These are phyloP conservation scores for Falco berigora DNA, from an alignment of 2,797 vertebrate genomes.

Conservation along the genomic window DNA sequence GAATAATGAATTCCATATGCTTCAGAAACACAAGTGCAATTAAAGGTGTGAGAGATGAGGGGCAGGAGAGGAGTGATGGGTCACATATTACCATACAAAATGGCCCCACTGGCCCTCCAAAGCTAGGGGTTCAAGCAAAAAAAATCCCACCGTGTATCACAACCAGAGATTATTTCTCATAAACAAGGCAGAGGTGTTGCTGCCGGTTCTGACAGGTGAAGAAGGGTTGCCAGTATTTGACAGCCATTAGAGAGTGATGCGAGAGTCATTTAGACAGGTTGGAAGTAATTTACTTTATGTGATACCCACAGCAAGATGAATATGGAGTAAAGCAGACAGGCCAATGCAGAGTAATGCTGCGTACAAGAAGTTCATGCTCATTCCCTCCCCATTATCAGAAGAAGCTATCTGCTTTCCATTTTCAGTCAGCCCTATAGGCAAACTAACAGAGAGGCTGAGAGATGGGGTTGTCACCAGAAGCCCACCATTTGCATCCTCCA, in stretches of 20 bases:
- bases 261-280: background rate
- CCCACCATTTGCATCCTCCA: background rate
- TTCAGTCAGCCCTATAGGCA: background rate
- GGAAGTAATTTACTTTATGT: background rate
- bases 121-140: background rate
- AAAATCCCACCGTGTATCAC: background rate
- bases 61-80: background rate
- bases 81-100: background rate
- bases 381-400: background rate
- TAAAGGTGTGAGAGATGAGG: constrained; percentile 60
- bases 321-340: background rate
- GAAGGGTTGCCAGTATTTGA: background rate
- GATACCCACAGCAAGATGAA: background rate
- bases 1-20: constrained; percentile 72
- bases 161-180: background rate
- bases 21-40: constrained; percentile 63
- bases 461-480: background rate
- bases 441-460: background rate
- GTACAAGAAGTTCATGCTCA: background rate
- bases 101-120: background rate
- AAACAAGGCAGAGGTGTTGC: background rate
- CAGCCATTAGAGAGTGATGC: background rate
- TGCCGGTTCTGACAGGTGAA: background rate
- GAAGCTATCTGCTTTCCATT: background rate
- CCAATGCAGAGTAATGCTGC: background rate